Evolutionary conservation across 2,797 vertebrate species (phyloP).

Genomic region (Decapterus maruadsi): DNA sequence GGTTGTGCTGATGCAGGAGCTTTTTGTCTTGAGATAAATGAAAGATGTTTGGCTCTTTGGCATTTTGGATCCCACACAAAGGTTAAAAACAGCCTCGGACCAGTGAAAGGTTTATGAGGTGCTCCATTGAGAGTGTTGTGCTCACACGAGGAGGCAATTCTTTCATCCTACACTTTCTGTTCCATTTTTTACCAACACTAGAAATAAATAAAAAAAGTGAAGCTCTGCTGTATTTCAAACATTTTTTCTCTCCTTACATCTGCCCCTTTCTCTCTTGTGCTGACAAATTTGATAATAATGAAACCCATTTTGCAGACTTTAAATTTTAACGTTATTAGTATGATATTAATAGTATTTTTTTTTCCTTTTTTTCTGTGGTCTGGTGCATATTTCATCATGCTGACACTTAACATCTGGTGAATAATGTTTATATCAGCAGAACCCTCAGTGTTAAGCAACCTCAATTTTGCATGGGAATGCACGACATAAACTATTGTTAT

Average conservation of each 20-base stretch:
- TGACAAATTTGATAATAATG: conserved; percentile 45
- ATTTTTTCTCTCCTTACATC: conserved; percentile 15
- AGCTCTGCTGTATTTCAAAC: conserved; percentile 40
- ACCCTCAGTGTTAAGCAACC: background rate
- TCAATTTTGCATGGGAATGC: conserved; percentile 28
- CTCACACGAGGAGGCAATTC: conserved; percentile 65
- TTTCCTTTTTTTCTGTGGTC: conserved; percentile 2
- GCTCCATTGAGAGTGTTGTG: conserved; percentile 46
- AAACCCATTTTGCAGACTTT: conserved; percentile 10
- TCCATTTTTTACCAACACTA: conserved; percentile 47
- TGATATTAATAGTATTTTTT: background rate
- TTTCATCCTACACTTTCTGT: conserved; percentile 54
- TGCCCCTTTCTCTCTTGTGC: conserved; percentile 6
- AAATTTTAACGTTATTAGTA: conserved; percentile 19
- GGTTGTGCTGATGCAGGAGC: conserved; percentile 81
- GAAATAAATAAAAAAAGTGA: conserved; percentile 53
- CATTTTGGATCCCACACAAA: conserved; percentile 78
- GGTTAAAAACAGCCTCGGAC: conserved; percentile 79
- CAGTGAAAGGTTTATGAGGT: conserved; percentile 70
- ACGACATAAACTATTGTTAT: conserved; percentile 46
- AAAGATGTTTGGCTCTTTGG: conserved; percentile 78
- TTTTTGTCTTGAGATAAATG: conserved; percentile 85
- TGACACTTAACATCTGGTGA: conserved; percentile 21
- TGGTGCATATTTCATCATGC: conserved; percentile 16
- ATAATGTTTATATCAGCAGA: conserved; percentile 8